phyloP scores from a whole-genome alignment of 2,888 invertebrate genomes.

The Andrena haemorrhoa region DNA sequence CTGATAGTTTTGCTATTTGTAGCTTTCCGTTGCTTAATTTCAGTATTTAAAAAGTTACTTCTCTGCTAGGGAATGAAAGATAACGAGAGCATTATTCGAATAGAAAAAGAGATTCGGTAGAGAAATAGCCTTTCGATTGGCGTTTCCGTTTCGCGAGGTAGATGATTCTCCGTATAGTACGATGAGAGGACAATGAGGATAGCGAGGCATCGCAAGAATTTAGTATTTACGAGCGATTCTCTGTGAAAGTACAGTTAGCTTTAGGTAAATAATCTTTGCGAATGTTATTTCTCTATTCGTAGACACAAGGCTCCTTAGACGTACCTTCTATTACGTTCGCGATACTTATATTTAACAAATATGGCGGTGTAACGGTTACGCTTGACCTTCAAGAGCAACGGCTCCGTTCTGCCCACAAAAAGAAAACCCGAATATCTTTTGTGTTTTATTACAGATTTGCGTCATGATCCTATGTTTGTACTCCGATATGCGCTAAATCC shows the following conservation, averaged over 20 bases:
- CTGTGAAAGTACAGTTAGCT: constrained; percentile 40
- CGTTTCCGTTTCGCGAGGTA: constrained; percentile 42
- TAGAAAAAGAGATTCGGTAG: constrained; percentile 24
- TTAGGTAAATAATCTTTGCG: constrained; percentile 51
- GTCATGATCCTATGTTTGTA: constrained; percentile 66
- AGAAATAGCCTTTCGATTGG: constrained; percentile 31
- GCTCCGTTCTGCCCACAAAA: constrained; percentile 39
- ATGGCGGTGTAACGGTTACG: constrained; percentile 66
- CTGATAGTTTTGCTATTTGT: constrained; percentile 71
- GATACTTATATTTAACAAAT: constrained; percentile 55
- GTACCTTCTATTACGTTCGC: constrained; percentile 25
- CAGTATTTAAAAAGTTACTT: constrained; percentile 40
- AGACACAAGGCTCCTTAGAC: constrained; percentile 6
- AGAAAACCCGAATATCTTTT: constrained; percentile 61
- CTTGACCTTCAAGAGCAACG: constrained; percentile 27
- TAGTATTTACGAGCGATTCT: constrained; percentile 28
- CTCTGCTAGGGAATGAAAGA: constrained; percentile 45
- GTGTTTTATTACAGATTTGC: constrained; percentile 77
- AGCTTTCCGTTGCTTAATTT: constrained; percentile 60
- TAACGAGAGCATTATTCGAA: constrained; percentile 31
- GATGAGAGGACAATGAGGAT: constrained; percentile 40
- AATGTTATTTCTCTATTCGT: constrained; percentile 17
- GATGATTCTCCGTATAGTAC: constrained; percentile 26
- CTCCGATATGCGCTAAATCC: constrained; percentile 64
- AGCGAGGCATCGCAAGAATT: constrained; percentile 26